These are phyloP conservation scores for Agonum fuliginosum DNA, from an alignment of 2,888 invertebrate genomes.

Conservation along the genomic window DNA sequence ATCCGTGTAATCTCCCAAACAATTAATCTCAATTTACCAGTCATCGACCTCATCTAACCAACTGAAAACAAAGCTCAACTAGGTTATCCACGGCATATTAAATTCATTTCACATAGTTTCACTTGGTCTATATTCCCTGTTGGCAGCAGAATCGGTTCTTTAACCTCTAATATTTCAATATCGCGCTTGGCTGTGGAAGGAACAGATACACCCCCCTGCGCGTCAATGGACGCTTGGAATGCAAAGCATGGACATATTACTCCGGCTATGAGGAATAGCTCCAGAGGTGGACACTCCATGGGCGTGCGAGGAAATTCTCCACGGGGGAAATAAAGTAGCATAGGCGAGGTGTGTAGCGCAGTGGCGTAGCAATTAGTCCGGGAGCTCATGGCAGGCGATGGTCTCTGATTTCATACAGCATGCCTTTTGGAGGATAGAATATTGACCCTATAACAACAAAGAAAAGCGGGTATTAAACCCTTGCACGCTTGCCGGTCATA, in stretches of 20 bases:
- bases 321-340: too few relatives aligned
- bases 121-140: constrained; percentile 22
- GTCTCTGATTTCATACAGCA: too few relatives aligned
- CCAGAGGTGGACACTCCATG: constrained; percentile 1
- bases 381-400: too few relatives aligned
- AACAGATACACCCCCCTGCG: too few relatives aligned
- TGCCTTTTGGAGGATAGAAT: too few relatives aligned
- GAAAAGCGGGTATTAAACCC: too few relatives aligned
- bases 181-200: neutral
- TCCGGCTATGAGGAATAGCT: constrained; percentile 1
- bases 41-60: constrained; percentile 1
- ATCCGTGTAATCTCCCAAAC: neutral
- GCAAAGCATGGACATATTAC: constrained; percentile 51
- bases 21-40: neutral
- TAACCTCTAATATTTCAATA: constrained; percentile 48
- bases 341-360: too few relatives aligned
- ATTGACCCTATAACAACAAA: too few relatives aligned
- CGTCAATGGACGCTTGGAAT: too few relatives aligned
- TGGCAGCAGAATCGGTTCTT: constrained; percentile 14
- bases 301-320: neutral
- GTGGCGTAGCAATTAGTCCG: too few relatives aligned
- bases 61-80: neutral
- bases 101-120: constrained; percentile 45
- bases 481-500: too few relatives aligned
- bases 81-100: constrained; percentile 7